These are phyloP conservation scores for Tipula vernalis DNA, from an alignment of 2,888 invertebrate species.

Conservation along the genomic window DNA sequence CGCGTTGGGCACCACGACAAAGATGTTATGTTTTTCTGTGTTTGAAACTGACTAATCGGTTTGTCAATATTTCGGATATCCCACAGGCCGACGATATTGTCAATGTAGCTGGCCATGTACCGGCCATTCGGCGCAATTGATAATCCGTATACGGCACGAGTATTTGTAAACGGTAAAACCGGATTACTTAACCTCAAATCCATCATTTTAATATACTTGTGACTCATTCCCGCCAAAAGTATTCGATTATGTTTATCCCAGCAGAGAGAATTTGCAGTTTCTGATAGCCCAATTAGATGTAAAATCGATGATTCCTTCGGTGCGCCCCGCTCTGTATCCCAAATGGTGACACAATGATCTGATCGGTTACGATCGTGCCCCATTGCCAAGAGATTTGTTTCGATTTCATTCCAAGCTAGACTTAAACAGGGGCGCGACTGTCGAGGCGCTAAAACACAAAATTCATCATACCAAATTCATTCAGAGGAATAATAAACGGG, in stretches of 20 bases:
- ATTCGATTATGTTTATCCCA: constrained; percentile 70
- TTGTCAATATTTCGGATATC: constrained; percentile 77
- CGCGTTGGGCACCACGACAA: constrained; percentile 84
- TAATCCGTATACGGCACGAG: constrained; percentile 75
- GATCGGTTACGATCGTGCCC: constrained; percentile 83
- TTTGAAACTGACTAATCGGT: constrained; percentile 59
- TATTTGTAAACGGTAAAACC: constrained; percentile 48
- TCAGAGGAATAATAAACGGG: background rate
- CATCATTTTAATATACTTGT: constrained; percentile 75
- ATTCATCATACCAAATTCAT: background rate
- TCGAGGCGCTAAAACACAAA: constrained; percentile 52
- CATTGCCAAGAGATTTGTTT: constrained; percentile 68
- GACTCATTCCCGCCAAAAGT: constrained; percentile 80
- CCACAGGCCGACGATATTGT: constrained; percentile 75
- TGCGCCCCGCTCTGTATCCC: constrained; percentile 52
- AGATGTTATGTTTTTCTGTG: constrained; percentile 52
- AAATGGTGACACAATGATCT: constrained; percentile 77
- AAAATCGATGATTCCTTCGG: constrained; percentile 29
- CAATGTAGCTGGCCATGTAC: constrained; percentile 73
- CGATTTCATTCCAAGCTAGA: constrained; percentile 76
- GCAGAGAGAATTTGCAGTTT: constrained; percentile 69
- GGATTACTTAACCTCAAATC: constrained; percentile 65
- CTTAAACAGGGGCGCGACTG: constrained; percentile 77
- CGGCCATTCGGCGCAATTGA: constrained; percentile 66
- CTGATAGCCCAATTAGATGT: constrained; percentile 67